Conservation (phyloP, 2,888 invertebrate species). For the Halictus quadricinctus region DNA sequence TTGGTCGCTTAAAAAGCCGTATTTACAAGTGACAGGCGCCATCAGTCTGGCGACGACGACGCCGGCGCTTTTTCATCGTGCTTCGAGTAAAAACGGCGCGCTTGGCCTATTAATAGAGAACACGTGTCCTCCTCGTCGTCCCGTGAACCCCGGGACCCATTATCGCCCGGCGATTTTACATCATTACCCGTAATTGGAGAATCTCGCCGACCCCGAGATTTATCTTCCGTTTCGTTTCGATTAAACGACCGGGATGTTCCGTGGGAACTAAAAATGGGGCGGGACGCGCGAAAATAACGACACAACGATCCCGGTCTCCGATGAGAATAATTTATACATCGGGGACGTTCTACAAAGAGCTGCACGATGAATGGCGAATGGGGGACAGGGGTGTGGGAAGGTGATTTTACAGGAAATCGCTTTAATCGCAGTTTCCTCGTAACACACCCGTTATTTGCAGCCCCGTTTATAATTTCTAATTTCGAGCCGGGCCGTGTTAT, state of each 20-base stretch:
- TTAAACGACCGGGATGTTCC: conserved; percentile 40
- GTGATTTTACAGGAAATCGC: conserved; percentile 6
- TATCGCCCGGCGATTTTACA: conserved; percentile 77
- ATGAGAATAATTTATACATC: conserved; percentile 1
- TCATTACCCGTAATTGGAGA: conserved; percentile 77
- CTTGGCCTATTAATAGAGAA: conserved; percentile 75
- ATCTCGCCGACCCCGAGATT: conserved; percentile 36
- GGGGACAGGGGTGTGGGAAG: neutral
- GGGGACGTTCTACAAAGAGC: neutral
- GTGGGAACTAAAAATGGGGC: conserved; percentile 10
- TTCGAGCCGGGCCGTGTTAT: conserved; percentile 31
- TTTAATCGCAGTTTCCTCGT: conserved; percentile 13
- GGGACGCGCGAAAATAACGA: conserved; percentile 5
- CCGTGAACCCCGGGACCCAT: conserved; percentile 64
- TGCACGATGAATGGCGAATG: neutral
- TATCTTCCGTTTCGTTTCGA: conserved; percentile 54
- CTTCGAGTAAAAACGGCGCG: conserved; percentile 67
- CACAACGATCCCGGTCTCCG: neutral
- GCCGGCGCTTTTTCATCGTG: conserved; percentile 45
- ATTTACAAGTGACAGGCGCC: conserved; percentile 73
- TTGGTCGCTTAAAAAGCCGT: conserved; percentile 65
- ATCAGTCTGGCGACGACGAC: conserved; percentile 56
- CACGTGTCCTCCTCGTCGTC: conserved; percentile 71
- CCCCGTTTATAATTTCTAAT: conserved; percentile 45
- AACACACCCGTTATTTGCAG: conserved; percentile 40